Evolutionary conservation across 2,888 invertebrate species (phyloP).

Genomic region (Axea sp.): DNA sequence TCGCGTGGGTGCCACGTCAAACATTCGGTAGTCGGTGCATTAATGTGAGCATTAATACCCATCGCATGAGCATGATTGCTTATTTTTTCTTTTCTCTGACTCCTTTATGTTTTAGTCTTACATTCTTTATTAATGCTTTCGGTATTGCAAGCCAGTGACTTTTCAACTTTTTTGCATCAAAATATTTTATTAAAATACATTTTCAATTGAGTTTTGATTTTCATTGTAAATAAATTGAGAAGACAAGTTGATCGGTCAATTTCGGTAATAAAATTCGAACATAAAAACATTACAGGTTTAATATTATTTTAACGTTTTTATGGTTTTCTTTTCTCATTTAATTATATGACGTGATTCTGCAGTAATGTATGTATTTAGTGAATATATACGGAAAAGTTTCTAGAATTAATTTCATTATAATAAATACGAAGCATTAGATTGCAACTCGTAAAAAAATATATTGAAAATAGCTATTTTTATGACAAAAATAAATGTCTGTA

Average conservation of each 20-base stretch:
- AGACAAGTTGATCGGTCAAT: constrained; percentile 39
- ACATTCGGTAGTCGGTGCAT: constrained; percentile 63
- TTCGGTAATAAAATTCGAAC: constrained; percentile 32
- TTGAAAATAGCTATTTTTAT: no score
- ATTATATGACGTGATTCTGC: constrained; percentile 5
- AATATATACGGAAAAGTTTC: no score
- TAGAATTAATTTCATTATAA: no score
- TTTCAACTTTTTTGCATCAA: constrained; percentile 24
- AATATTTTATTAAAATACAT: constrained; percentile 32
- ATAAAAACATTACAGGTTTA: constrained; percentile 14
- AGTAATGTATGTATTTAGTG: constrained; percentile 24
- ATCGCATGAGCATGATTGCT: constrained; percentile 45
- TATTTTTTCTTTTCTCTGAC: constrained; percentile 43
- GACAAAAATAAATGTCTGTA: no score
- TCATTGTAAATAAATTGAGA: constrained; percentile 27
- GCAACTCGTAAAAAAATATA: no score
- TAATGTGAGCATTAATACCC: constrained; percentile 59
- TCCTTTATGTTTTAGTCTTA: constrained; percentile 22
- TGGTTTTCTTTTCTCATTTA: background rate
- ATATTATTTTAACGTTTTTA: constrained; percentile 5
- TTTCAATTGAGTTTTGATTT: constrained; percentile 31
- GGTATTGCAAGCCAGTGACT: constrained; percentile 11
- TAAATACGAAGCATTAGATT: no score
- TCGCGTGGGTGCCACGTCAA: constrained; percentile 59
- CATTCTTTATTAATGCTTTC: constrained; percentile 22